Conservation (phyloP, 2,113 vertebrate species). For the Baryphthengus martii region DNA sequence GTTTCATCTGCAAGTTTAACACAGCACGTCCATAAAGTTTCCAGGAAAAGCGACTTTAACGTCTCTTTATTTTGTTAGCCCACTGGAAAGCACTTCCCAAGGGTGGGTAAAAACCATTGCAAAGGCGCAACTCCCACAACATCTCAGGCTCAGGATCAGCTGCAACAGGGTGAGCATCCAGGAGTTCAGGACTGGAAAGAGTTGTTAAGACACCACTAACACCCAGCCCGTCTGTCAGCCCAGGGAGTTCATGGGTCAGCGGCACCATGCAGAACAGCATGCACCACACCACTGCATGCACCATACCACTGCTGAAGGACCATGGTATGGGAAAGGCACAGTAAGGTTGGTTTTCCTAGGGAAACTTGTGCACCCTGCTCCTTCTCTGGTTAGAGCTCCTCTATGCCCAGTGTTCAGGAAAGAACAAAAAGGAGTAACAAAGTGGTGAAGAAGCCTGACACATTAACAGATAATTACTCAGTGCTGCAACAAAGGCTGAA, state of each 20-base stretch:
- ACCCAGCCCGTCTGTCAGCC: neutral
- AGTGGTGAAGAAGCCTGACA: neutral
- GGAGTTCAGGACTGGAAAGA: neutral
- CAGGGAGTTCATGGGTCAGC: neutral
- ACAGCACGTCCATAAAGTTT: neutral
- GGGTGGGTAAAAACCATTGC: neutral
- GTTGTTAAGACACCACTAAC: neutral
- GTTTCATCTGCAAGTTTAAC: neutral
- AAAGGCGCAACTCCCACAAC: neutral
- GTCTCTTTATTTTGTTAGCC: neutral
- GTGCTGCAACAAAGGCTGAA: neutral
- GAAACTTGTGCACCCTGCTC: neutral
- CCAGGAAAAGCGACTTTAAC: rapidly evolving
- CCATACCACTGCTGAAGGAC: rapidly evolving
- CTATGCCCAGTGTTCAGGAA: neutral
- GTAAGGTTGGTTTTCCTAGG: neutral
- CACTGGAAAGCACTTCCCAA: neutral
- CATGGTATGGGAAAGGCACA: neutral
- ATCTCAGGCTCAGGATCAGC: neutral
- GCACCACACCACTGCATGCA: neutral
- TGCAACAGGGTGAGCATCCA: rapidly evolving
- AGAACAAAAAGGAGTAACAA: neutral
- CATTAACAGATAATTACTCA: neutral
- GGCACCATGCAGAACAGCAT: rapidly evolving
- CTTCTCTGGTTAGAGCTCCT: neutral